Conservation (phyloP, 2,797 vertebrate species). For the Urosaurus nigricauda region DNA sequence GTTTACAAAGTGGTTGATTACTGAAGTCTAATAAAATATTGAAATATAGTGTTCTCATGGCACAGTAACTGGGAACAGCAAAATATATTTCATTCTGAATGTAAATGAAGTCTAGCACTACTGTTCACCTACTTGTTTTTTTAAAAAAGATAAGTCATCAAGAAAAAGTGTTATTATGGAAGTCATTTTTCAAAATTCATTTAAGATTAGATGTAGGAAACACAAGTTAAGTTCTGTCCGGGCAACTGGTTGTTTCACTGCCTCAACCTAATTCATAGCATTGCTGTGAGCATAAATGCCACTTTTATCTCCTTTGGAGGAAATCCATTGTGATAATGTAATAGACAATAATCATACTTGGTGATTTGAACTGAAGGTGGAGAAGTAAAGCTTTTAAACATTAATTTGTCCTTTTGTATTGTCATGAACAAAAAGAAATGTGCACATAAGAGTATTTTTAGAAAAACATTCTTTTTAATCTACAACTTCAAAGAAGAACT, state of each 20-base stretch:
- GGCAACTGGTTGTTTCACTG: not conserved
- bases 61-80: conserved; percentile 45
- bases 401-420: conserved; percentile 34
- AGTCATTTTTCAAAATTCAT: conserved; percentile 32
- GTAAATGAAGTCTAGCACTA: not conserved
- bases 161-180: conserved; percentile 34
- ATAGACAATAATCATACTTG: not conserved
- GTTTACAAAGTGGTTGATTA: not conserved
- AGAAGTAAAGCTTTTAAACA: conserved; percentile 35
- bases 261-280: not conserved
- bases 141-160: conserved; percentile 47
- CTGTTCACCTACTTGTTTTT: conserved; percentile 51
- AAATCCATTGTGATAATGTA: not conserved
- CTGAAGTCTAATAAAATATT: not conserved
- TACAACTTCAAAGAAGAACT: conserved; percentile 36
- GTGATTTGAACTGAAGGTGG: conserved; percentile 44
- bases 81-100: conserved; percentile 32
- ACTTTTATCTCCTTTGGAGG: not conserved
- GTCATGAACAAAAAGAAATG: conserved; percentile 20
- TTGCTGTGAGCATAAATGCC: not conserved
- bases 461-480: conserved; percentile 1
- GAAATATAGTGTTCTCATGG: conserved; percentile 7
- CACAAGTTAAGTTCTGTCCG: not conserved
- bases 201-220: not conserved
- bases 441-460: not conserved